A percentile compares a stretch with the other conserved stretches of the same genome.
Conservation (phyloP, 2,113 vertebrate species). For the Phyllostomus hastatus region DNA sequence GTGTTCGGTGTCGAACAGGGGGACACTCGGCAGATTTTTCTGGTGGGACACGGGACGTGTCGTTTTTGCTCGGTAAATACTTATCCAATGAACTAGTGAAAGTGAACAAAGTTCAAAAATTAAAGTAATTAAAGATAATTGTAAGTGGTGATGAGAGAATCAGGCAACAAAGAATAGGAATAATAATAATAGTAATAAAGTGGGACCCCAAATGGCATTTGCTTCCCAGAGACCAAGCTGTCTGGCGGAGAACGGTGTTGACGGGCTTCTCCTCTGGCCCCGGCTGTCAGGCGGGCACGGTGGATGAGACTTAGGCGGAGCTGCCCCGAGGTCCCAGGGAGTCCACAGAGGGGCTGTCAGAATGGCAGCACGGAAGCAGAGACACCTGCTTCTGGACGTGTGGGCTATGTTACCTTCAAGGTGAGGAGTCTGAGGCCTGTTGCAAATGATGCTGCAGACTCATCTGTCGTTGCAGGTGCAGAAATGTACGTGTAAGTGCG, state of each 20-base stretch:
- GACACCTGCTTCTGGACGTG: neutral
- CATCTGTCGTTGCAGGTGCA: neutral
- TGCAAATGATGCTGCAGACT: neutral
- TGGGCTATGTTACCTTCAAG: neutral
- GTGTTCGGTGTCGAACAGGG: neutral
- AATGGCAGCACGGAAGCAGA: neutral
- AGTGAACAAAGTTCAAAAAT: neutral
- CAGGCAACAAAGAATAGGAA: neutral
- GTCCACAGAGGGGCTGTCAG: neutral
- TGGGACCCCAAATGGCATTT: neutral
- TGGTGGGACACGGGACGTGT: neutral
- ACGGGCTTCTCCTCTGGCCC: neutral
- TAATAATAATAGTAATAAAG: neutral
- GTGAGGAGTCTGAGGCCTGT: neutral
- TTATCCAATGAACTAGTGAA: neutral
- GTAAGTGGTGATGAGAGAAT: neutral
- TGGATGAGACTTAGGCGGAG: neutral
- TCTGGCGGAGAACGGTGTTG: too few relatives aligned
- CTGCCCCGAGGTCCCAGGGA: neutral
- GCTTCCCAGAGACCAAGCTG: neutral
- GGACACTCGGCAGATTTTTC: neutral
- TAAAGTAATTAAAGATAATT: neutral
- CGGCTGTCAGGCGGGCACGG: neutral
- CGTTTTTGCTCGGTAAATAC: neutral
- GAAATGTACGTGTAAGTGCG: neutral